phyloP scores from a whole-genome alignment of 2,888 invertebrate genomes.

The Seladonia tumulorum region DNA sequence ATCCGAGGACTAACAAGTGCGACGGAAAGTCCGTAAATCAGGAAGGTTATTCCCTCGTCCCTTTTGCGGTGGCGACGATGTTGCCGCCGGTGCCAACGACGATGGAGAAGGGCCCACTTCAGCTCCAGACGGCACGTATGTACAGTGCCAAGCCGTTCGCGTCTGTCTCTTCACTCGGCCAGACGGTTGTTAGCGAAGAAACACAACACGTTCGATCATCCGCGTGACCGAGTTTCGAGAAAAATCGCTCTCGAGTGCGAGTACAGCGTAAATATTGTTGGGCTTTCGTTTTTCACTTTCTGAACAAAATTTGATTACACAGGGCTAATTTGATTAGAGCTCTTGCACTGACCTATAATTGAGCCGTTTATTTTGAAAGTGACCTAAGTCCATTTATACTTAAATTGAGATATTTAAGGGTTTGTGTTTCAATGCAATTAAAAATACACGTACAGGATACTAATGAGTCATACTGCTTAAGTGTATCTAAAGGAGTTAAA shows the following conservation, averaged over 20 bases:
- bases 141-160: constrained; percentile 46
- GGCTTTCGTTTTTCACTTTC: neutral
- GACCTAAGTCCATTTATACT: too few relatives aligned
- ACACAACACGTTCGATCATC: constrained; percentile 56
- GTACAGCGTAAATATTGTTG: neutral
- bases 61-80: constrained; percentile 40
- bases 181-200: constrained; percentile 62
- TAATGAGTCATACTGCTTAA: too few relatives aligned
- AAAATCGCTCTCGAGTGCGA: neutral
- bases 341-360: too few relatives aligned
- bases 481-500: too few relatives aligned
- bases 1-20: neutral
- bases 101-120: constrained; percentile 55
- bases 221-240: constrained; percentile 41
- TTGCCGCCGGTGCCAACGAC: constrained; percentile 35
- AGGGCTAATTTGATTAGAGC: too few relatives aligned
- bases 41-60: constrained; percentile 39
- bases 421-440: too few relatives aligned
- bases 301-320: neutral
- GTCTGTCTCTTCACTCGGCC: constrained; percentile 59
- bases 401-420: too few relatives aligned
- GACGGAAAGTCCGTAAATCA: constrained; percentile 21
- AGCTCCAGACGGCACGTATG: constrained; percentile 64
- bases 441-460: too few relatives aligned
- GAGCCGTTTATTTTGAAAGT: too few relatives aligned